Base-by-base conservation (phyloP, 2,113 vertebrate species). In the Dromiciops gliroides region DNA sequence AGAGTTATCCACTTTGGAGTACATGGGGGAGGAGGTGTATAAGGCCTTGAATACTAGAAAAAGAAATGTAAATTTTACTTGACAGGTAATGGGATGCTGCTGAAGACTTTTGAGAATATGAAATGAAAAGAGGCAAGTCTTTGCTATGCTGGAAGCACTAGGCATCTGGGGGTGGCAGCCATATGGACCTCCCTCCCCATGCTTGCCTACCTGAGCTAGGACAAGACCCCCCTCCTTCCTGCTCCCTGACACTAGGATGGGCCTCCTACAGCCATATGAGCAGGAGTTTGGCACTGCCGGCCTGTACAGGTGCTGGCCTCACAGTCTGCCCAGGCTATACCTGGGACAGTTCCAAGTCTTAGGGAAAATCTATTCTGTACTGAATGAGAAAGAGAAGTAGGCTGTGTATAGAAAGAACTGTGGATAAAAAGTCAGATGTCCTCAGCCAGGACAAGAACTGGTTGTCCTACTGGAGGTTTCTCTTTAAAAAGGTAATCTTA, bases 341-440 rank as follows among this genome's bases (percentile, higher is more conserved):
- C 98, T 99, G 28, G 98, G 98, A 93, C 99, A 98, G 26, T 99
- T 99, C 96, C 99, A 99, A 99, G 99, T 99, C 93, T 97, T 99
- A 90, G 98, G 99, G 37, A 98, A 99, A 96, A 98, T 99, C 37
- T 99, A 99, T 26, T 94, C 99, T 0, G 98, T 99, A 51, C 98
- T 99, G 92, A 99, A 98, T 47, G 98, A 99, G n/a, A 96, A 98
- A 92, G 99, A 99, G 89, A 99, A 99, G 98, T 98, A 98, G 60
- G 97, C 96, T 0, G 47, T 99, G 47, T 99, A 99, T 44, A 96
- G 99, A 99, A 96, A 99, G 99, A 28, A 94, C 90, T 0, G 99
- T 99, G 95, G 99, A 99, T 28, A 99, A 99, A 89, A 99, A 99
- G 53, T 96, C 98, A 0, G 98, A 98, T 22, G 91, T 48, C 89